Evolutionary conservation across 2,888 invertebrate genomes (phyloP).

Genomic region (Clitarchus hookeri): DNA sequence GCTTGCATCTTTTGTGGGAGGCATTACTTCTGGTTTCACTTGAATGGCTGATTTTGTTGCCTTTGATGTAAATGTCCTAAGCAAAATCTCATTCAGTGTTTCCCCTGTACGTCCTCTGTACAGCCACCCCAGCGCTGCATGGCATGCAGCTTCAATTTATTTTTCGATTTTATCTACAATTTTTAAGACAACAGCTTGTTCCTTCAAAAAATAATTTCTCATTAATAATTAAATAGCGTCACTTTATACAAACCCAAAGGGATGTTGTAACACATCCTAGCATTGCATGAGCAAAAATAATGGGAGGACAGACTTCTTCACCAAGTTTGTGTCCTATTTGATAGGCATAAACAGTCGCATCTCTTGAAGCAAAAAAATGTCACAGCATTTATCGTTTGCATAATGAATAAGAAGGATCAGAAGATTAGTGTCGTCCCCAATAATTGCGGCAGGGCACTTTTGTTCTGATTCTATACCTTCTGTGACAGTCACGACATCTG

Average conservation of each 20-base stretch:
- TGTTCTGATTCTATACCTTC: no score
- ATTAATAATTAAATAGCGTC: not conserved
- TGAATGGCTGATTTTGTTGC: constrained; percentile 16
- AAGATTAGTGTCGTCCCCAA: no score
- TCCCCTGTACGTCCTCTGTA: not conserved
- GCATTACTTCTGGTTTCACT: not conserved
- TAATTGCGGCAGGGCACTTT: no score
- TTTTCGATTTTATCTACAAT: not conserved
- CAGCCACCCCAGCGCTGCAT: not conserved
- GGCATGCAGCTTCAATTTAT: not conserved
- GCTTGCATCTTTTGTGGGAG: constrained; percentile 22
- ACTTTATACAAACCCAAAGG: not conserved
- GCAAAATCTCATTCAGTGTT: constrained; percentile 6
- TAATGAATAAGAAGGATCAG: no score
- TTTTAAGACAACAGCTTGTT: not conserved
- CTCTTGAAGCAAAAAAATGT: no score
- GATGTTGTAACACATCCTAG: not conserved
- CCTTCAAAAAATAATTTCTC: not conserved
- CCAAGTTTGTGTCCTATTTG: no score
- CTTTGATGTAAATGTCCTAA: not conserved
- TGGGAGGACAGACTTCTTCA: no score
- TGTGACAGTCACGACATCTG: no score
- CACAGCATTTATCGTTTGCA: no score
- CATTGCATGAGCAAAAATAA: no score
- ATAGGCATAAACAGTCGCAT: no score